phyloP scores from a whole-genome alignment of 2,888 invertebrate species.

The Branchipolynoe longqiensis region DNA sequence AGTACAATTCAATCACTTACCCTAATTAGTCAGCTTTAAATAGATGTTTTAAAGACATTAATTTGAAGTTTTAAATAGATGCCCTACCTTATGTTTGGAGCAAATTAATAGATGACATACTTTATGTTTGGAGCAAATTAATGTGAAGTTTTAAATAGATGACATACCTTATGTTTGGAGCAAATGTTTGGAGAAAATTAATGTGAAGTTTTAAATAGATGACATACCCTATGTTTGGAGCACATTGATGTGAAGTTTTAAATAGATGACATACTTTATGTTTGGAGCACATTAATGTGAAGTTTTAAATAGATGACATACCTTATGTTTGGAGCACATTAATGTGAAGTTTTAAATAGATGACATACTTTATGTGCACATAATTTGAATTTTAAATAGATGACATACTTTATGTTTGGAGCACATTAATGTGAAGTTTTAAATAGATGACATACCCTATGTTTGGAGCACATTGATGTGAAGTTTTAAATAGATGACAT shows the following conservation, averaged over 20 bases:
- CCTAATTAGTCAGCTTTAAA: too few species aligned
- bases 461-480: constrained; percentile 82
- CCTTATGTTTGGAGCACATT: constrained; percentile 82
- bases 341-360: constrained; percentile 79
- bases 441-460: constrained; percentile 75
- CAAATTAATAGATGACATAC: too few species aligned
- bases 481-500: constrained; percentile 75
- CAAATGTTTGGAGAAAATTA: too few species aligned
- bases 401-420: constrained; percentile 81
- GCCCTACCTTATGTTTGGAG: too few species aligned
- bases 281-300: constrained; percentile 82
- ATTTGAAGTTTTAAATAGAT: too few species aligned
- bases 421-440: constrained; percentile 82
- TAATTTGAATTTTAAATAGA: neutral
- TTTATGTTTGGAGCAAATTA: too few species aligned
- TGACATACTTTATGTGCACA: constrained; percentile 80
- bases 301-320: constrained; percentile 74
- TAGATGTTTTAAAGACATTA: too few species aligned
- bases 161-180: neutral
- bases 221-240: constrained; percentile 81
- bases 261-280: constrained; percentile 77
- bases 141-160: neutral
- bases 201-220: neutral
- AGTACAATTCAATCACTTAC: too few species aligned
- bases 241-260: constrained; percentile 82